phyloP scores from a whole-genome alignment of 2,888 invertebrate species.

The Mythimna vitellina region DNA sequence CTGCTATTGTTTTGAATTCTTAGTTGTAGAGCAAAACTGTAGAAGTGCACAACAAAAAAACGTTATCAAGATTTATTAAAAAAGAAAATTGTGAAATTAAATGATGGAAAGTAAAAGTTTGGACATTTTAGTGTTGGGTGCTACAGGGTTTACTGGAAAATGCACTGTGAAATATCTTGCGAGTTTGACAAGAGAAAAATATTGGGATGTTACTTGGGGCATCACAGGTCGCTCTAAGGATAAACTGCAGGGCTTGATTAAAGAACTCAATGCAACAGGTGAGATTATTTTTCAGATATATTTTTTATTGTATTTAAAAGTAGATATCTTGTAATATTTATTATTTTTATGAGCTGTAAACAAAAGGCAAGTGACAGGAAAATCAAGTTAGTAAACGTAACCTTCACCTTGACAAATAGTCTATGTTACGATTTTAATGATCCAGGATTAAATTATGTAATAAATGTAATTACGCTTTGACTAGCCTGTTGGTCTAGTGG shows the following conservation, averaged over 20 bases:
- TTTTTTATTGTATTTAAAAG: no score
- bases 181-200: conserved; percentile 55
- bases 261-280: conserved; percentile 51
- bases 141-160: conserved; percentile 74
- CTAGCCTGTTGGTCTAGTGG: no score
- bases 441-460: no score
- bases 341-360: no score
- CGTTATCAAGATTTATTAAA: neutral
- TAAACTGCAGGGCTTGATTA: conserved; percentile 66
- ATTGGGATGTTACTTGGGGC: conserved; percentile 69
- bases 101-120: conserved; percentile 54
- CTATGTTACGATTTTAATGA: no score
- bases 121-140: conserved; percentile 73
- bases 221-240: conserved; percentile 70
- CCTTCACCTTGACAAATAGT: neutral
- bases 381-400: neutral
- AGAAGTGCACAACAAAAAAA: conserved; percentile 1
- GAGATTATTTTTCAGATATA: neutral
- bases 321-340: no score
- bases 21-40: neutral
- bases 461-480: no score
- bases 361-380: neutral
- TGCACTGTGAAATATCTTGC: conserved; percentile 65
- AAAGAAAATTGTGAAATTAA: neutral
- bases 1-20: conserved; percentile 15